phyloP scores from a whole-genome alignment of 2,113 vertebrate species.

The Neodon shergylaensis region DNA sequence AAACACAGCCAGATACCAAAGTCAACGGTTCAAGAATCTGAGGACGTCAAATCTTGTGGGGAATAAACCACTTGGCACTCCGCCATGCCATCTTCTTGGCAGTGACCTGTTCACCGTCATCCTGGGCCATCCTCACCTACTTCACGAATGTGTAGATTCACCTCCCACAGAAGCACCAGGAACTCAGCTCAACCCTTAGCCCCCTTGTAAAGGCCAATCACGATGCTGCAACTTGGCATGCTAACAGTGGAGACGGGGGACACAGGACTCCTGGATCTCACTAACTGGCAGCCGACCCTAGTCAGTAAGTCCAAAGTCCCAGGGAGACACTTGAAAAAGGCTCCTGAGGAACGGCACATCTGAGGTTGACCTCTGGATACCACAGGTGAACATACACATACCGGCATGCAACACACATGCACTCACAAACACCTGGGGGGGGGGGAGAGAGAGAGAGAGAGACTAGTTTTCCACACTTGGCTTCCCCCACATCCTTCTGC shows the following conservation, averaged over 20 bases:
- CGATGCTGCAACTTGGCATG: not conserved
- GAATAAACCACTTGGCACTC: not conserved
- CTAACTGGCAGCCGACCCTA: not conserved
- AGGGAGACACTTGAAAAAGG: not conserved
- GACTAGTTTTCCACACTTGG: not conserved
- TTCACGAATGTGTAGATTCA: not conserved
- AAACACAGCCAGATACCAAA: not conserved
- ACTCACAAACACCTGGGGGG: not conserved
- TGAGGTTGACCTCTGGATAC: not conserved
- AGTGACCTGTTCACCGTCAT: not conserved
- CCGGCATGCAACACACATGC: not conserved
- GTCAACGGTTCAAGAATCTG: conserved; percentile 22
- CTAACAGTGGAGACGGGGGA: not conserved
- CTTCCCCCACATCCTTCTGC: not conserved
- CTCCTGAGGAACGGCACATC: not conserved
- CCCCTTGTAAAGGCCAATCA: not conserved
- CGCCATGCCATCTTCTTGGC: not conserved
- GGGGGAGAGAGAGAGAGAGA: too few species aligned
- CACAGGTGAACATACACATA: not conserved
- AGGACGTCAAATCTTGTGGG: conserved; percentile 1
- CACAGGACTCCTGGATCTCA: not conserved
- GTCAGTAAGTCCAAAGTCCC: too few species aligned
- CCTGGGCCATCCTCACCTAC: not conserved
- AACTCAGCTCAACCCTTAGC: not conserved
- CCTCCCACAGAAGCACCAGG: not conserved